Base-by-base conservation (phyloP, 2,888 invertebrate species). In the Drepana falcataria region DNA sequence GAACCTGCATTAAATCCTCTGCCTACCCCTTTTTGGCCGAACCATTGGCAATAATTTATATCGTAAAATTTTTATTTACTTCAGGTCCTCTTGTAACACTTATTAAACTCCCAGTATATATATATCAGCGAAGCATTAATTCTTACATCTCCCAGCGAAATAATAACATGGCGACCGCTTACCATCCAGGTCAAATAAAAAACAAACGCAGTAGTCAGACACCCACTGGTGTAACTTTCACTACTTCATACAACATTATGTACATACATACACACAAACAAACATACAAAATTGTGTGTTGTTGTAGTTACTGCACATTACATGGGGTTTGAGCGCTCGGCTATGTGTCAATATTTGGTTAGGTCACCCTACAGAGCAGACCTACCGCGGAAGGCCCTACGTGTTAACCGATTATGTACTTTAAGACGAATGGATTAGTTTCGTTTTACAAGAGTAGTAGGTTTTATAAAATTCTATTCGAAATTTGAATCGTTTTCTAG, bases 291-390 rank as follows among this genome's bases (percentile, higher is more conserved):
- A 57, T 60, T 60, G 58, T 77, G 78, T 79, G 75, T 77, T 56
- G 56, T 71, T 72, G 68, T 80, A 60, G 75, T 81, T 80, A 77
- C 63, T 71, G 69, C 72, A 66, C 67, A 74, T 75, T 75, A 76
- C 73, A 74, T 64, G 63, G 59, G 51, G 58, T 59, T 62, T 59
- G 69, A 58, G 56, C 59, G 58, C 55, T 51, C 53, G 57, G 51
- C 52, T 59, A 60, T 61, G 54, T 51, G 80, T 79, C 83, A 86
- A 86, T 86, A 86, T 86, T 86, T 79, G 75, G 72, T 72, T 77
- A 83, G 84, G 81, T 63, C 62, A 61, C 63, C 63, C 55, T 53
- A 48, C 64, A 68, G 79, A 77, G 79, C 84, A 68, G 79, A 78
- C 79, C 84, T 72, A 81, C 83, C 85, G 73, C 75, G 67, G 59